Evolutionary conservation across 1,140 invertebrate genomes (phyloP).

Genomic region (Drusus annulatus): DNA sequence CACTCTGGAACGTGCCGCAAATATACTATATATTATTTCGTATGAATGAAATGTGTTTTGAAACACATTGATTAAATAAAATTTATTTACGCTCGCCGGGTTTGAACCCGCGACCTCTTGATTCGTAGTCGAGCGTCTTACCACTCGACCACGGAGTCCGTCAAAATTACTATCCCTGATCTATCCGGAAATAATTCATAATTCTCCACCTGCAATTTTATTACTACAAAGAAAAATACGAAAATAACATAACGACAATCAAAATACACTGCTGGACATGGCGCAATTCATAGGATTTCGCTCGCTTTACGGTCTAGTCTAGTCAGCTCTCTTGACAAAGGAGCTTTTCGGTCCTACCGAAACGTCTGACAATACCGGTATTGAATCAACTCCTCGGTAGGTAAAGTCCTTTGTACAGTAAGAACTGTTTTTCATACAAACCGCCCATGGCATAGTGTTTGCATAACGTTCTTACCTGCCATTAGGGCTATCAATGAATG

Average conservation of each 20-base stretch:
- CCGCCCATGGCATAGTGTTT: conserved; percentile 26
- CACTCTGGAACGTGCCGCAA: no score
- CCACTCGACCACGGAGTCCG: no score
- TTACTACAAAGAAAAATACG: no score
- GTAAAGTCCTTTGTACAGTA: background rate
- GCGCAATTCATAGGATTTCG: background rate
- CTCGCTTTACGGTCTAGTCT: background rate
- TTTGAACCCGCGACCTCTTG: no score
- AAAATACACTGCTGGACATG: background rate
- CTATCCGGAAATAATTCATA: no score
- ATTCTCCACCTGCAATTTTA: no score
- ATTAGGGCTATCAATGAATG: background rate
- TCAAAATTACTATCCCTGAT: no score
- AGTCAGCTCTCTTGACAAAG: conserved; percentile 8
- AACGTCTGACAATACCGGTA: background rate
- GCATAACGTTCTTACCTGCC: conserved; percentile 12
- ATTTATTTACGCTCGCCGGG: no score
- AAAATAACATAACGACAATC: background rate
- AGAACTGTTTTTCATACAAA: conserved; percentile 21
- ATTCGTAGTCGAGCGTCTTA: no score
- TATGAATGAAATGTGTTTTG: no score
- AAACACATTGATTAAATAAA: no score
- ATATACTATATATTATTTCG: no score
- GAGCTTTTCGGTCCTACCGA: conserved; percentile 2
- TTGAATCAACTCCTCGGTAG: background rate